Evolutionary conservation across 2,113 vertebrate species (phyloP).

Genomic region (Centropristis striata): DNA sequence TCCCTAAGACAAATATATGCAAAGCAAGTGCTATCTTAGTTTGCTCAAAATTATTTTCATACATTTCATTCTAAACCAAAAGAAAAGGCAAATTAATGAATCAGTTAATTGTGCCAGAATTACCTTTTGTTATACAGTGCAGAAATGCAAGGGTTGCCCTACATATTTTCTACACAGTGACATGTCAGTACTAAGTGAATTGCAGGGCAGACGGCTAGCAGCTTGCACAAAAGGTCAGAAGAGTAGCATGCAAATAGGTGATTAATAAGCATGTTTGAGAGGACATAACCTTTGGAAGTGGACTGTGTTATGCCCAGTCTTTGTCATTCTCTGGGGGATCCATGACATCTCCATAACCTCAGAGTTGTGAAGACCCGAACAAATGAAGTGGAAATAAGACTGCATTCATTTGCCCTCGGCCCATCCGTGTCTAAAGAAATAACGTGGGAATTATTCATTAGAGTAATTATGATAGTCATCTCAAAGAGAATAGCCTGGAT

Average conservation of each 20-base stretch:
- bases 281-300: constrained; percentile 26
- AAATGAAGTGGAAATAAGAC: constrained; percentile 38
- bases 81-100: not conserved
- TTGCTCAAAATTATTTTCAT: not conserved
- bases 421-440: constrained; percentile 35
- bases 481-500: constrained; percentile 37
- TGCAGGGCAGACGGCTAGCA: constrained; percentile 2
- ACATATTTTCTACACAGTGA: not conserved
- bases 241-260: constrained; percentile 9
- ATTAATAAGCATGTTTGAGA: constrained; percentile 13
- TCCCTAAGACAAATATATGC: not conserved
- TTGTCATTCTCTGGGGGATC: constrained; percentile 26
- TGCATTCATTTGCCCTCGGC: constrained; percentile 6
- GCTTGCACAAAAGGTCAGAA: constrained; percentile 18
- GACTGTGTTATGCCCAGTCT: not conserved
- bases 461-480: constrained; percentile 57
- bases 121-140: not conserved
- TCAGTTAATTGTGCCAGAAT: not conserved
- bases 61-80: no score
- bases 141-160: not conserved
- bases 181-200: constrained; percentile 23
- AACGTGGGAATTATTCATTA: constrained; percentile 60
- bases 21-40: not conserved
- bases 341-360: constrained; percentile 48
- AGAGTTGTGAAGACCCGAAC: constrained; percentile 14